phyloP scores from a whole-genome alignment of 1,140 invertebrate genomes.

The Charaxes varanes region DNA sequence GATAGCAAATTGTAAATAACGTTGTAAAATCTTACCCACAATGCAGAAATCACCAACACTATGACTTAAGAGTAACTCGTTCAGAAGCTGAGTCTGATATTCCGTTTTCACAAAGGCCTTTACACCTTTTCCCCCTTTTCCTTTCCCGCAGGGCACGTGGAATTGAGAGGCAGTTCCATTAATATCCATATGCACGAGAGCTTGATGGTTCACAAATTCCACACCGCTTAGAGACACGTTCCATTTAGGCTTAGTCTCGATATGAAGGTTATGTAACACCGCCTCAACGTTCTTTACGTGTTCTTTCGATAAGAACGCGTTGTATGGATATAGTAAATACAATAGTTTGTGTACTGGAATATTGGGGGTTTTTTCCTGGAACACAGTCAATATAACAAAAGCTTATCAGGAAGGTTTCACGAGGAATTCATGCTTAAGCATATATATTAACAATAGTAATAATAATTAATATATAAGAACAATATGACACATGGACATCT shows the following conservation, averaged over 20 bases:
- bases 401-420: too few relatives aligned
- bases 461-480: too few relatives aligned
- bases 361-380: constrained; percentile 81
- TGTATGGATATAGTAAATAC: constrained; percentile 88
- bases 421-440: too few relatives aligned
- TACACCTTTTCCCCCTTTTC: constrained; percentile 21
- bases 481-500: too few relatives aligned
- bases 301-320: constrained; percentile 84
- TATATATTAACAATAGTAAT: too few relatives aligned
- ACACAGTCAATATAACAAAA: too few relatives aligned
- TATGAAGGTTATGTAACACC: constrained; percentile 78
- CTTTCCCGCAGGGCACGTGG: constrained; percentile 54
- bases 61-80: constrained; percentile 86
- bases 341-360: constrained; percentile 80
- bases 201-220: constrained; percentile 39
- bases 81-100: constrained; percentile 88
- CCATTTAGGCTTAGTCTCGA: constrained; percentile 50
- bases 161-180: constrained; percentile 53
- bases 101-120: constrained; percentile 79
- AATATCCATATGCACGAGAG: constrained; percentile 44
- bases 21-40: constrained; percentile 70
- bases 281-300: constrained; percentile 80
- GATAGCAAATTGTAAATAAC: too few relatives aligned
- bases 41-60: constrained; percentile 89
- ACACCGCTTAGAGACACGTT: constrained; percentile 40